Conservation (phyloP, 1,140 invertebrate species). For the Thaumatotibia leucotreta region DNA sequence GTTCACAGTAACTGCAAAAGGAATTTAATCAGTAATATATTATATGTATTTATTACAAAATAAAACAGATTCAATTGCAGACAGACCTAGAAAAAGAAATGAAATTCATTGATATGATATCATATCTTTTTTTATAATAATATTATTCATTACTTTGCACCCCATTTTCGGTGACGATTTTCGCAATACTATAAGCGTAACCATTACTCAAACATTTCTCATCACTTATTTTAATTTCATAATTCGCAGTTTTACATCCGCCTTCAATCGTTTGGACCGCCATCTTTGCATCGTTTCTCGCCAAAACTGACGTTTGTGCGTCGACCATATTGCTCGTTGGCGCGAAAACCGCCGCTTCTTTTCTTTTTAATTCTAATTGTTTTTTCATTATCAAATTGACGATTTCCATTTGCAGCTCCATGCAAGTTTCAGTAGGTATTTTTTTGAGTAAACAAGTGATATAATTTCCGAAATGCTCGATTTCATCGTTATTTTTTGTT, state of each 20-base stretch:
- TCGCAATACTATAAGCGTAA: not conserved
- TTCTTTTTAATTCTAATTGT: conserved; percentile 8
- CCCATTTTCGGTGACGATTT: not conserved
- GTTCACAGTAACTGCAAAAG: no score
- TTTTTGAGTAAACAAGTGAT: conserved; percentile 26
- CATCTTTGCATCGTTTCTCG: not conserved
- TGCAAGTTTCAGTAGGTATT: conserved; percentile 24
- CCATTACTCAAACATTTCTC: not conserved
- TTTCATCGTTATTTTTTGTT: conserved; percentile 14
- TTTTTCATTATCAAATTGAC: conserved; percentile 29
- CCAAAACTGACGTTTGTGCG: not conserved
- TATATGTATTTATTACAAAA: no score
- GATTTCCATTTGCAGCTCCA: conserved; percentile 35
- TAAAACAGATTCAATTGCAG: no score
- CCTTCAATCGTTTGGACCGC: not conserved
- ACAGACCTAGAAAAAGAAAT: no score
- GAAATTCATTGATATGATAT: not conserved
- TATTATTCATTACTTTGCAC: not conserved
- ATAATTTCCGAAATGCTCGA: conserved; percentile 17
- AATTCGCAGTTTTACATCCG: not conserved
- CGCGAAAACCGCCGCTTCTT: conserved; percentile 7
- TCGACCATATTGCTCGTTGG: not conserved
- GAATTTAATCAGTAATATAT: no score
- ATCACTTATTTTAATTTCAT: not conserved
- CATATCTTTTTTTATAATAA: not conserved